phyloP scores from a whole-genome alignment of 1,140 invertebrate species.

The Arctopsyche grandis region DNA sequence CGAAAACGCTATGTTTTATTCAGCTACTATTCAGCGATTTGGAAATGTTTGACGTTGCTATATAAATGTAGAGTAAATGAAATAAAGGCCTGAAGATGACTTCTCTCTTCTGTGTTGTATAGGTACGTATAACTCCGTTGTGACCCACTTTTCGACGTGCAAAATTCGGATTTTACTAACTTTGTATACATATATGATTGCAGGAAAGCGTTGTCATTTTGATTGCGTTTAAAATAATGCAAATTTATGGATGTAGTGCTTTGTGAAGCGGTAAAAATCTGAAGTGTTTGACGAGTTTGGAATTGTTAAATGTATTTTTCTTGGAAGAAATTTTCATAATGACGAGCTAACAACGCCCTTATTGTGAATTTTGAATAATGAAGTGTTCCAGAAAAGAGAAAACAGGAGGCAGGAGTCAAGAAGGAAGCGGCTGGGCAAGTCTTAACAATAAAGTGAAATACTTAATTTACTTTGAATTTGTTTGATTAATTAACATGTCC shows the following conservation, averaged over 20 bases:
- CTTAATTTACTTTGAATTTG: conserved; percentile 8
- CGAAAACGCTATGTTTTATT: not conserved
- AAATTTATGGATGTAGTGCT: not conserved
- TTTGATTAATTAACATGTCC: not conserved
- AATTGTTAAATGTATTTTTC: conserved; percentile 16
- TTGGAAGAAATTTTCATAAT: conserved; percentile 2
- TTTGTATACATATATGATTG: too few relatives aligned
- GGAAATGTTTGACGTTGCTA: too few relatives aligned
- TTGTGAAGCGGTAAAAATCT: not conserved
- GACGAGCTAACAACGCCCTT: not conserved
- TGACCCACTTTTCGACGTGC: too few relatives aligned
- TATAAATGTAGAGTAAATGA: too few relatives aligned
- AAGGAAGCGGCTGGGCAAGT: not conserved
- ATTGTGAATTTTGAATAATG: conserved; percentile 29
- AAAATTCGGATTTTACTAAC: too few relatives aligned
- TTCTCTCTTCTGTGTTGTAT: too few relatives aligned
- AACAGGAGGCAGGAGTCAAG: not conserved
- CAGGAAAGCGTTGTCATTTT: too few relatives aligned
- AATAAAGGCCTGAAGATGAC: too few relatives aligned
- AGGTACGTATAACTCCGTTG: too few relatives aligned
- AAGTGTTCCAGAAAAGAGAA: not conserved
- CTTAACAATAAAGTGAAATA: conserved; percentile 9
- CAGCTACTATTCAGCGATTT: not conserved
- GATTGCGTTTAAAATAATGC: too few relatives aligned
- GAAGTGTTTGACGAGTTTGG: conserved; percentile 4